Evolutionary conservation across 2,888 invertebrate genomes (phyloP).

Genomic region (Tipula confusa): DNA sequence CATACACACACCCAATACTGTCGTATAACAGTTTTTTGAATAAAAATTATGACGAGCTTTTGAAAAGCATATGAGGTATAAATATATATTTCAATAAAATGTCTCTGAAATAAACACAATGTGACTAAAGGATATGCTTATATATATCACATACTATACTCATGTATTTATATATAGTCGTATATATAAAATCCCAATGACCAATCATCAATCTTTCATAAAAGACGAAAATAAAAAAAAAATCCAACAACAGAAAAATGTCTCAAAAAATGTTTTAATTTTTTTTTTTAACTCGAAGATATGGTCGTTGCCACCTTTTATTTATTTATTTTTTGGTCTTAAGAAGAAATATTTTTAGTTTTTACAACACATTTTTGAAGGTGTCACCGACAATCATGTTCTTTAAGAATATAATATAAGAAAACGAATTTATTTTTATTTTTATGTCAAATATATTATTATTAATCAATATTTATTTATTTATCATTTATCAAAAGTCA

Average conservation of each 20-base stretch:
- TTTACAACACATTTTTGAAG: constrained; percentile 27
- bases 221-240: background rate
- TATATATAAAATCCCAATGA: background rate
- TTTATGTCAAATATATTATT: constrained; percentile 17
- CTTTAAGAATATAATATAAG: background rate
- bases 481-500: background rate
- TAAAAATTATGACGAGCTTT: constrained; percentile 29
- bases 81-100: background rate
- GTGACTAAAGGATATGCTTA: constrained; percentile 1
- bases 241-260: constrained; percentile 13
- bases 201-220: constrained; percentile 29
- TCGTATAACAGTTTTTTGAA: background rate
- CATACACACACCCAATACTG: too few relatives aligned
- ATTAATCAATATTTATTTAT: constrained; percentile 28
- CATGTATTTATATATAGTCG: too few relatives aligned
- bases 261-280: constrained; percentile 29
- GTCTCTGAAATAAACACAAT: background rate
- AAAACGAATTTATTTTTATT: constrained; percentile 20
- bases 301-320: constrained; percentile 30
- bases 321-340: background rate
- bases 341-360: constrained; percentile 20
- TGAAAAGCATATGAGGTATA: background rate
- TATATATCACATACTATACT: background rate
- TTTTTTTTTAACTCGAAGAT: background rate
- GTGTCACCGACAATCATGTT: constrained; percentile 29